Percentiles rank a stretch among this genome's conserved stretches.
Conservation (phyloP, 2,797 vertebrate species). For the Monodelphis domestica region DNA sequence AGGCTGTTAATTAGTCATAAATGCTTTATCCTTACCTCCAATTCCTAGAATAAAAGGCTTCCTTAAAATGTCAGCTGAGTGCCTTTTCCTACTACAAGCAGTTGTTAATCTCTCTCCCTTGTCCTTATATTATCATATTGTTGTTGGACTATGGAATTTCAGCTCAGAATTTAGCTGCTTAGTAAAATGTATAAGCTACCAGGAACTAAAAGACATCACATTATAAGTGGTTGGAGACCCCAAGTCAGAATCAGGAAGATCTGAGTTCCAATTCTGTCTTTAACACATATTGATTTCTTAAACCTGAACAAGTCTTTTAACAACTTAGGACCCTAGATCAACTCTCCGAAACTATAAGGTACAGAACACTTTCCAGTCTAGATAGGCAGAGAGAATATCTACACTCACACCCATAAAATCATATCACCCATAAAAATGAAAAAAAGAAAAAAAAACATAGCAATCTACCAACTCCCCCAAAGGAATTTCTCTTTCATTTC, state of each 20-base stretch:
- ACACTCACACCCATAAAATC: not conserved
- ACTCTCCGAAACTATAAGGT: not conserved
- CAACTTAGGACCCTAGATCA: not conserved
- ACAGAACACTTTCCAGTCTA: not conserved
- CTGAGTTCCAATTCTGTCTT: not conserved
- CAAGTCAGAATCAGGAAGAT: not conserved
- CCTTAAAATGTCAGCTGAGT: not conserved
- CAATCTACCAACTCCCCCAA: not conserved
- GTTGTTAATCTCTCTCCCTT: not conserved
- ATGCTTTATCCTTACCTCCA: not conserved
- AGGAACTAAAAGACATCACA: not conserved
- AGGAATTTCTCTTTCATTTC: not conserved
- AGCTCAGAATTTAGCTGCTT: not conserved
- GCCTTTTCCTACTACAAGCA: not conserved
- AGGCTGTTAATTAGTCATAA: not conserved
- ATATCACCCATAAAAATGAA: not conserved
- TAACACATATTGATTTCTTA: not conserved
- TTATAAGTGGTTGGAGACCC: not conserved
- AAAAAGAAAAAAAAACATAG: not conserved
- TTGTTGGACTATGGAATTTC: not conserved
- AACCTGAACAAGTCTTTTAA: not conserved
- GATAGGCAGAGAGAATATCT: not conserved
- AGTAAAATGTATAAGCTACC: accelerated
- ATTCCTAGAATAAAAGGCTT: not conserved
- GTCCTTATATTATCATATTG: not conserved